A percentile compares a stretch with the other conserved stretches of the same genome.
These are phyloP conservation scores for Diadema setosum DNA, from an alignment of 35 echinoderm and acorn worm species.

Conservation along the genomic window DNA sequence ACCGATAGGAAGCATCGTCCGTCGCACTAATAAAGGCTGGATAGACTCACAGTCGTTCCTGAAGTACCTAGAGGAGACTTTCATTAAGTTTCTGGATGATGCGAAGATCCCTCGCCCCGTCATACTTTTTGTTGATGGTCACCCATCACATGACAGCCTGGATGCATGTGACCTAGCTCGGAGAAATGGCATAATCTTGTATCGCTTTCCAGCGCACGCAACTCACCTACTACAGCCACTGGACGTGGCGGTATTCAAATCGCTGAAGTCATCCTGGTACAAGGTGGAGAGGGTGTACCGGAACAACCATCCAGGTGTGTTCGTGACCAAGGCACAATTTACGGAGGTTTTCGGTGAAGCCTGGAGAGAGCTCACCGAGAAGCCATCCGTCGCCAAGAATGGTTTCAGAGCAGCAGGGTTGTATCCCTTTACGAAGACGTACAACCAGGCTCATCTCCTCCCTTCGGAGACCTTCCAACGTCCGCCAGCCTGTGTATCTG, in stretches of 20 bases:
- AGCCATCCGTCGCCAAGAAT: neutral
- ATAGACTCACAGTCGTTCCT: neutral
- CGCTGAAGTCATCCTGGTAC: neutral
- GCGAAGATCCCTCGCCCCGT: neutral
- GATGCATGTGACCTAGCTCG: neutral
- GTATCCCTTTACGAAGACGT: no score
- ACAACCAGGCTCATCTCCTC: no score
- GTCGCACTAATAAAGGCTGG: neutral
- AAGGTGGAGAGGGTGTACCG: neutral
- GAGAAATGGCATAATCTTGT: neutral
- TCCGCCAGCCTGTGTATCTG: no score
- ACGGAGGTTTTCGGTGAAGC: neutral
- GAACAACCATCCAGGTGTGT: neutral
- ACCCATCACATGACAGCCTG: neutral
- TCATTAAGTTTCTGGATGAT: neutral
- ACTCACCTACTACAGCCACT: neutral
- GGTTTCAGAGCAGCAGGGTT: no score
- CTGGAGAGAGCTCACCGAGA: neutral
- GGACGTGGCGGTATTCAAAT: neutral
- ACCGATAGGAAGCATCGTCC: neutral
- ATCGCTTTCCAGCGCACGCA: neutral
- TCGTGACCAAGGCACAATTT: neutral
- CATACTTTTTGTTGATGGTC: neutral
- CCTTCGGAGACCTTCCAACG: no score
- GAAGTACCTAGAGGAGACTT: neutral